phyloP scores from a whole-genome alignment of 1,140 invertebrate species.

The Dinoponera quadriceps region DNA sequence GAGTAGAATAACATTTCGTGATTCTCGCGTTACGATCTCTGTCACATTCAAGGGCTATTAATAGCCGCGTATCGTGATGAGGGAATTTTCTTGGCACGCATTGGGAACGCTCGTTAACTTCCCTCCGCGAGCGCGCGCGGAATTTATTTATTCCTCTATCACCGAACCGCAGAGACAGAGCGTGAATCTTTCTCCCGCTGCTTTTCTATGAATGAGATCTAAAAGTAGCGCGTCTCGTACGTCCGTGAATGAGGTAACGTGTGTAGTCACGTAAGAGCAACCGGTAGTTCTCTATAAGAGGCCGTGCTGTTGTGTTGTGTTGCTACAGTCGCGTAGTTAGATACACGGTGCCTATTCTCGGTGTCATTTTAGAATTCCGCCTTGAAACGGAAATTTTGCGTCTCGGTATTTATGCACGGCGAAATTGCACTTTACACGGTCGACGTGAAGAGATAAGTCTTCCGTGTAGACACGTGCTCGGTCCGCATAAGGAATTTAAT shows the following conservation, averaged over 20 bases:
- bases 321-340: background rate
- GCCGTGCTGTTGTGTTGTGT: background rate
- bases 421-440: background rate
- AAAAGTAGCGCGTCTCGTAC: constrained; percentile 38
- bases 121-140: too few relatives aligned
- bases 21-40: too few relatives aligned
- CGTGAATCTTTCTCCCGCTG: background rate
- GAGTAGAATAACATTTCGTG: background rate
- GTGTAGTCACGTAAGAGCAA: constrained; percentile 5
- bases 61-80: background rate
- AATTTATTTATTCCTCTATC: constrained; percentile 18
- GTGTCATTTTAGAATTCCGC: background rate
- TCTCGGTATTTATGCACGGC: background rate
- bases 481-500: background rate
- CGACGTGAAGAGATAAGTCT: constrained; percentile 1
- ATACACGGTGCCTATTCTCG: background rate
- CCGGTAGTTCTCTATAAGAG: constrained; percentile 4
- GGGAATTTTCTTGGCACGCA: background rate
- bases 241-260: constrained; percentile 51
- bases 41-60: background rate
- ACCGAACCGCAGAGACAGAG: constrained; percentile 1
- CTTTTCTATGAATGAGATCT: constrained; percentile 66
- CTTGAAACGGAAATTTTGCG: background rate
- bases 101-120: background rate
- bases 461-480: background rate